A percentile compares a stretch with the other conserved stretches of the same genome.
phyloP scores from a whole-genome alignment of 2,888 invertebrate species.

The Rotaria socialis region DNA sequence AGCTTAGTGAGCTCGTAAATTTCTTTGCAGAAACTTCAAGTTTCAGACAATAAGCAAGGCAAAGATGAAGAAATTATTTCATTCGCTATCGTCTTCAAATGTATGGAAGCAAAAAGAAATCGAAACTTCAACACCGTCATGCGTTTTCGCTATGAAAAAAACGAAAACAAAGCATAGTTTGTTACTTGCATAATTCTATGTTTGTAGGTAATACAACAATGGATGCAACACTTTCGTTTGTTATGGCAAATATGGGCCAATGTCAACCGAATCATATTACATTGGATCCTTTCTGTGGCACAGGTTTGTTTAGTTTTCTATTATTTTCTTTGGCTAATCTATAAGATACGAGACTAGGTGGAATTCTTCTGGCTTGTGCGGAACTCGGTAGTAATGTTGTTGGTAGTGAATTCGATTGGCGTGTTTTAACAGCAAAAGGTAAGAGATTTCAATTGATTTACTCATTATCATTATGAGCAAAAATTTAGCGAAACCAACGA shows the following conservation, averaged over 20 bases:
- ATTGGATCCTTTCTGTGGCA: conserved; percentile 89
- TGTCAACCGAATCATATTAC: conserved; percentile 71
- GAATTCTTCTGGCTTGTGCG: conserved; percentile 56
- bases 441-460: background rate
- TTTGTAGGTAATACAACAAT: conserved; percentile 62
- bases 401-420: conserved; percentile 67
- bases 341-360: conserved; percentile 23
- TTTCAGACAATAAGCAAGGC: no score
- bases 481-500: conserved; percentile 42
- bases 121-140: no score
- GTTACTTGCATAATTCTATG: background rate
- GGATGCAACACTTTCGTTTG: conserved; percentile 86
- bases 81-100: no score
- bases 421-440: conserved; percentile 37
- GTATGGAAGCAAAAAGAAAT: no score
- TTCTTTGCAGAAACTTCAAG: no score
- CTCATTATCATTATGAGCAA: background rate
- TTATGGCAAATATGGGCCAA: conserved; percentile 90
- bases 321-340: conserved; percentile 42
- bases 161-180: no score
- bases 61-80: no score
- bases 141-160: no score
- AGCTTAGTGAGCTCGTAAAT: no score
- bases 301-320: conserved; percentile 54
- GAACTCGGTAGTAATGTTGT: conserved; percentile 92